Base-by-base conservation (phyloP, 1,140 invertebrate genomes). In the Chrysopa pallens region DNA sequence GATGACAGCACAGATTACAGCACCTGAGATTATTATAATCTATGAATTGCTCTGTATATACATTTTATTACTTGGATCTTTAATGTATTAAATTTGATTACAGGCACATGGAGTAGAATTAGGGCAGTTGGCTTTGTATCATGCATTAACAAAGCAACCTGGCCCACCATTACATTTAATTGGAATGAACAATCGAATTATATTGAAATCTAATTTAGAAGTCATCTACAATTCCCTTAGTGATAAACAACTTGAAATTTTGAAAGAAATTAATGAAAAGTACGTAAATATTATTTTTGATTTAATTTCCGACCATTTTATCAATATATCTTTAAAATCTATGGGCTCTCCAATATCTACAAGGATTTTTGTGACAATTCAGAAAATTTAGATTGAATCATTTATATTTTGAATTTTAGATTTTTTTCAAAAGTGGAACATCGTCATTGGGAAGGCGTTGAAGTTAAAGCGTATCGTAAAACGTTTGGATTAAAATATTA, bases 111-210 rank as follows among this genome's bases (percentile, higher is more conserved):
- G 71, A 29, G 68, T 81, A 2, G 75, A 84, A 59, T 53, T 87
- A 6, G 78, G 73, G 3, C 76, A 73, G 60, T 55, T 88, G 38
- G 80, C 83, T 12, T 61, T 80, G 37, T 76, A 76, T 65, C 69
- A 79, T 52, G 66, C 73, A 1, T 52, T 80, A 11, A 61, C 61
- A 47, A 64, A 69, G 45, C 57, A 68, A 49, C 48, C 63, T 2
- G 70, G 69, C 15, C 64, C 74, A 13, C 57, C 69, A 41, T 78
- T 76, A 1, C 72, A 77, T 55, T 53, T 86, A 7, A 67, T 78
- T 44, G 83, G 83, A 23, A 78, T 83, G 62, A 76, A 75, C 56
- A 77, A 60, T 47, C 55, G 58, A 4, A 52, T 68, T 6, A 59
- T 80, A 44, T 53, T 85, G n/a, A 45, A 67, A 4, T 64, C 64